Evolutionary conservation across 2,113 vertebrate genomes (phyloP), one percentile per base, ranked within the genome.

Genomic region (Cyprinodon variegatus): DNA sequence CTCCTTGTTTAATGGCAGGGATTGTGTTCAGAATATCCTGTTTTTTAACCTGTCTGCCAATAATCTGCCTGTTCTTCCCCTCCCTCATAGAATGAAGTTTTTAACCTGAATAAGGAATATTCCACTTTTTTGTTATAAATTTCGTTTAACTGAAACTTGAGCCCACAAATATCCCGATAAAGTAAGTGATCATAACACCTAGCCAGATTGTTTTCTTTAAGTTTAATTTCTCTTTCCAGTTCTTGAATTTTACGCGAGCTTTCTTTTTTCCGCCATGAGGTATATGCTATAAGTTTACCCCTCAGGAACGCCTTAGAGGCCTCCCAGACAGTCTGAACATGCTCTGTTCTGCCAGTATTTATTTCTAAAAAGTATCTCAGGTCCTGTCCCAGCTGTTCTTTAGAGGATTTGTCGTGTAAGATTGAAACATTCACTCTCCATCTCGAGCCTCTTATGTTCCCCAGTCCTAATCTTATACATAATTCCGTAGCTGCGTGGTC

Each of bases 41-140:
- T 37, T 62, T 37, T 63, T 63, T 40, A 39, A 64, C 15, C 20
- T 64, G 62, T 40, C 62, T 40, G 37, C 62, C 17, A 64, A 40
- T 20, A 64, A 15, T 40, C 40, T 64, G 0, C 62, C 38, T 3
- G 14, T 64, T 40, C 40, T 13, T 40, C 62, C 62, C 13, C 15
- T 63, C 61, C 61, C 37, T 62, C 61, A 39, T 38, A 63, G 0
- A 63, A 63, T 15, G 61, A 15, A 63, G 61, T 63, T 63, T 38
- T 63, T 17, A 63, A 39, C 36, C 61, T 38, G 8, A 63, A 63
- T 7, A 63, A 14, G 1, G 13, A 63, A 63, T 63, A 39, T 63
- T 38, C 61, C 3, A 63, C 61, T 17, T 63, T 63, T 63, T 63
- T 63, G 14, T 17, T 38, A 63, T 63, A 63, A 63, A 39, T 63